A percentile compares a stretch with the other conserved stretches of the same genome.
Evolutionary conservation across 2,888 invertebrate genomes (phyloP).

Genomic region (Tetranychus piercei): DNA sequence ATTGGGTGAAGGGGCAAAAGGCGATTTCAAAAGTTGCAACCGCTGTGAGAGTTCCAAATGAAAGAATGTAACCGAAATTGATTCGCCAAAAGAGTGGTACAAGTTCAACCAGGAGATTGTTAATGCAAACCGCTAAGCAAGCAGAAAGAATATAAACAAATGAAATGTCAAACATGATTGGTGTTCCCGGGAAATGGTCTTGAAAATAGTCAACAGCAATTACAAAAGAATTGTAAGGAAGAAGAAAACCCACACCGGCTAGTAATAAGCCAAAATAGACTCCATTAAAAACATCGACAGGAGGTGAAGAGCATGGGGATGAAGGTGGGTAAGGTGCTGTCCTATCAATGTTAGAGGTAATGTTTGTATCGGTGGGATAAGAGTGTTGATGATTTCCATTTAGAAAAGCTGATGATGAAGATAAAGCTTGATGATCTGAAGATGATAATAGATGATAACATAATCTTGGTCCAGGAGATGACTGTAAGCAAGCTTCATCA

Average conservation of each 20-base stretch:
- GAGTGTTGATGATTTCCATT: neutral
- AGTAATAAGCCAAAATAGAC: constrained; percentile 56
- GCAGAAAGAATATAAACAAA: constrained; percentile 76
- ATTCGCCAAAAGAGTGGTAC: constrained; percentile 64
- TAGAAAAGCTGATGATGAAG: neutral
- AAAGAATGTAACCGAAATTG: constrained; percentile 67
- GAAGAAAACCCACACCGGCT: constrained; percentile 69
- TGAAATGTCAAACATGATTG: constrained; percentile 79
- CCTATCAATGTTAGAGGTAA: neutral
- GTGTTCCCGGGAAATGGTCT: constrained; percentile 57
- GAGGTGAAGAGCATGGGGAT: constrained; percentile 23
- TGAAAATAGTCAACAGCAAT: constrained; percentile 85
- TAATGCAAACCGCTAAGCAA: constrained; percentile 63
- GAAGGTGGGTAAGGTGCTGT: neutral
- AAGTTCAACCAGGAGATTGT: constrained; percentile 63
- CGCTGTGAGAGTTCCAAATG: constrained; percentile 58
- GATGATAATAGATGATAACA: neutral
- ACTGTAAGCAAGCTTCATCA: neutral
- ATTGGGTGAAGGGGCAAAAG: constrained; percentile 57
- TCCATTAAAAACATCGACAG: constrained; percentile 40
- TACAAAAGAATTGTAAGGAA: constrained; percentile 84
- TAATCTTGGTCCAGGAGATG: neutral
- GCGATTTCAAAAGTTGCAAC: constrained; percentile 69
- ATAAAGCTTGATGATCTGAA: neutral
- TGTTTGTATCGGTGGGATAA: too few species aligned